Percentiles rank a stretch among this genome's conserved stretches.
Conservation (phyloP, 2,888 invertebrate species). For the Chrysotoxum bicinctum region DNA sequence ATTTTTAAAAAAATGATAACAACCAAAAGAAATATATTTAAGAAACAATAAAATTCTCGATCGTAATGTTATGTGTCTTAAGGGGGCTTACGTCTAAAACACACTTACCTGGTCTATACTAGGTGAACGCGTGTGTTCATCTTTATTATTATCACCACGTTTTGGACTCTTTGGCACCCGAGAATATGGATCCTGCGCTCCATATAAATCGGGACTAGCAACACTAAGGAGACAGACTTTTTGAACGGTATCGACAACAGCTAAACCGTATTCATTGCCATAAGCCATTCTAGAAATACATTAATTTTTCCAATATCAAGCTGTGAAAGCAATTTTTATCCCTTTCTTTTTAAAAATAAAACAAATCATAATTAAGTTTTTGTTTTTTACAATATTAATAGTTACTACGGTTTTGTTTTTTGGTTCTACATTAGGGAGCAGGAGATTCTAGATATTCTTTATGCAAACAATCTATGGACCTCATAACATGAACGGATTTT, state of each 20-base stretch:
- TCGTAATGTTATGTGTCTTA: conserved; percentile 43
- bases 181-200: conserved; percentile 92
- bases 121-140: conserved; percentile 89
- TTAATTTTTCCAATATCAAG: conserved; percentile 71
- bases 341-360: conserved; percentile 12
- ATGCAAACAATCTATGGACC: conserved; percentile 66
- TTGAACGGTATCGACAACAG: conserved; percentile 96
- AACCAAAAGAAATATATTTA: neutral
- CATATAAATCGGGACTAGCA: conserved; percentile 95
- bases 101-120: conserved; percentile 93
- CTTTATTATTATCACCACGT: conserved; percentile 82
- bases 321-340: conserved; percentile 64
- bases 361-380: conserved; percentile 7
- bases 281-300: conserved; percentile 92
- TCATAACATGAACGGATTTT: conserved; percentile 53
- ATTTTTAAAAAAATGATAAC: conserved; percentile 31
- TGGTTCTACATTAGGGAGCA: conserved; percentile 26
- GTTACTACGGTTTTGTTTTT: conserved; percentile 28
- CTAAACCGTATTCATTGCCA: conserved; percentile 97
- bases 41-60: conserved; percentile 40
- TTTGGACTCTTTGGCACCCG: conserved; percentile 90
- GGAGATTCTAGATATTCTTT: conserved; percentile 61
- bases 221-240: conserved; percentile 94
- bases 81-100: conserved; percentile 47
- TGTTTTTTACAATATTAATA: conserved; percentile 27